Percentiles rank a stretch among this genome's conserved stretches.
Conservation (phyloP, 2,797 vertebrate species). For the Gymnocypris eckloni region DNA sequence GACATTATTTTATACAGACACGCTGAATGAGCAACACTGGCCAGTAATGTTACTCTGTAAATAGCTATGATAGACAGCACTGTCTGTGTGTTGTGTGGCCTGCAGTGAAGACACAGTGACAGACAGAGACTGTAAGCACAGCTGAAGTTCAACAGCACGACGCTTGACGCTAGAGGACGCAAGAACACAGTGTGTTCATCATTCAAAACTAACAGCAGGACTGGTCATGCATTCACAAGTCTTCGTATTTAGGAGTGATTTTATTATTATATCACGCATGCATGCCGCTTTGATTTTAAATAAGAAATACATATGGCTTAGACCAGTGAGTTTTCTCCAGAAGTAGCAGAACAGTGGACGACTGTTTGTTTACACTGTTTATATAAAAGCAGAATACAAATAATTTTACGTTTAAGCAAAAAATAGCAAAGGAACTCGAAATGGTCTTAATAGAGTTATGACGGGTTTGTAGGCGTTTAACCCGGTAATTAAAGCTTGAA, state of each 20-base stretch:
- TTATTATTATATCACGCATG: neutral
- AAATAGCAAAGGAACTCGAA: neutral
- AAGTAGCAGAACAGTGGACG: neutral
- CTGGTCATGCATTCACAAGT: neutral
- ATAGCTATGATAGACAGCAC: neutral
- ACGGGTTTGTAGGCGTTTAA: neutral
- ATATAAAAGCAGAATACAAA: neutral
- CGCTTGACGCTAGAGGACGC: slow-evolving; percentile 14
- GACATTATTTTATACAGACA: neutral
- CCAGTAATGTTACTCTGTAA: neutral
- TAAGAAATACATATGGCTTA: neutral
- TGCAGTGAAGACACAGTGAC: neutral
- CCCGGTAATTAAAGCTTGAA: neutral
- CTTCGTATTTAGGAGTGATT: neutral
- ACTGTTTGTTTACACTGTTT: neutral
- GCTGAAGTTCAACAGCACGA: neutral
- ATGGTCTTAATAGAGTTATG: neutral
- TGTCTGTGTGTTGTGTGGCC: neutral
- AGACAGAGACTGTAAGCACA: neutral
- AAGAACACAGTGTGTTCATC: neutral
- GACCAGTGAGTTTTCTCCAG: neutral
- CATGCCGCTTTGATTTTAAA: neutral
- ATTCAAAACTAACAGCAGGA: neutral
- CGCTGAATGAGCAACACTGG: neutral
- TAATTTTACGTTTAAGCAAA: neutral